phyloP scores from a whole-genome alignment of 2,888 invertebrate species.

The Ischnus inquisitorius region DNA sequence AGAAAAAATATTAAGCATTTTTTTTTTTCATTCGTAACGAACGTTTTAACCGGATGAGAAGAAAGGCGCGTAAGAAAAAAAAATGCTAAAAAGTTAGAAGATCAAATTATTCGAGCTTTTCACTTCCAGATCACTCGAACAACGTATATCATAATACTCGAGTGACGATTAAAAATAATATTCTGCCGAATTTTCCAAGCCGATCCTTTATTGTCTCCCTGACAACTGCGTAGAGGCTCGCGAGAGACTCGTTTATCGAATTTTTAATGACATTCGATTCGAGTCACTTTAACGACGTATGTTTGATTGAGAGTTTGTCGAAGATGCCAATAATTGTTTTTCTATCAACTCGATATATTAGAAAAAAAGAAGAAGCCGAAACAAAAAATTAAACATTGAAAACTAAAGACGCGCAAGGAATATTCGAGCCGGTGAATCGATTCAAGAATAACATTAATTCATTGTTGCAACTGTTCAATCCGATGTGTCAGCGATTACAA shows the following conservation, averaged over 20 bases:
- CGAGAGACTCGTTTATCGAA: constrained; percentile 26
- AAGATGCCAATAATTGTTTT: constrained; percentile 5
- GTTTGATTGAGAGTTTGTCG: not conserved
- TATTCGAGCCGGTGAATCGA: not conserved
- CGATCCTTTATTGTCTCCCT: constrained; percentile 29
- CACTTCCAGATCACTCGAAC: constrained; percentile 45
- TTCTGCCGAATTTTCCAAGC: constrained; percentile 43
- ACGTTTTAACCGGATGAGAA: constrained; percentile 10
- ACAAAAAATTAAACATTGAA: not conserved
- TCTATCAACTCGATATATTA: not conserved
- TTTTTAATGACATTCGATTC: constrained; percentile 32
- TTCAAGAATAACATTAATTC: not conserved
- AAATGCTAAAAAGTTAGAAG: constrained; percentile 10
- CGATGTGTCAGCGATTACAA: not conserved
- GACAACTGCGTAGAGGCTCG: constrained; percentile 13
- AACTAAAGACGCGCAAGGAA: not conserved
- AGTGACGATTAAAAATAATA: constrained; percentile 25
- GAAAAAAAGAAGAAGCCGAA: not conserved
- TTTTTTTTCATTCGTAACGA: constrained; percentile 37
- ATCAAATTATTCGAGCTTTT: constrained; percentile 26
- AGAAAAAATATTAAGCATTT: not conserved
- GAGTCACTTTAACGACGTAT: constrained; percentile 2
- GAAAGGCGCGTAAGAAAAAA: not conserved
- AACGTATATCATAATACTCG: constrained; percentile 23
- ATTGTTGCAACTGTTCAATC: not conserved